A percentile compares a stretch with the other conserved stretches of the same genome.
Evolutionary conservation across 2,797 vertebrate species (phyloP).

Genomic region (Brachyalestes nurse): DNA sequence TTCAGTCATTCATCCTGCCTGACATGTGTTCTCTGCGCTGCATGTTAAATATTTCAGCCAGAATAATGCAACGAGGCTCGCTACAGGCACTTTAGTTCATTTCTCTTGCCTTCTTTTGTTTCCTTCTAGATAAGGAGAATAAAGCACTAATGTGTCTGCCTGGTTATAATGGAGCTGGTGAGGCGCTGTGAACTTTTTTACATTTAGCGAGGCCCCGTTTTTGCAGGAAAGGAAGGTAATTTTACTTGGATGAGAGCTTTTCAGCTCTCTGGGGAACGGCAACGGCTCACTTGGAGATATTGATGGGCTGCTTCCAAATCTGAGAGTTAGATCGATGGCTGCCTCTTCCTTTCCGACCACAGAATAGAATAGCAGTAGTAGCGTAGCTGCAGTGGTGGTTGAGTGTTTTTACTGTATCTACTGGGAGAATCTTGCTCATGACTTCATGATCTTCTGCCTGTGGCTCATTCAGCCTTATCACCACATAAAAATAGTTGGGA

Average conservation of each 20-base stretch:
- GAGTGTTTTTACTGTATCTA: neutral
- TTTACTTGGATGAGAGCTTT: neutral
- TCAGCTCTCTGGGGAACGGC: neutral
- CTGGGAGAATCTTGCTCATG: neutral
- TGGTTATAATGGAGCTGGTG: constrained; percentile 1
- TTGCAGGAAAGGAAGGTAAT: constrained; percentile 20
- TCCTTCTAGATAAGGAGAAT: neutral
- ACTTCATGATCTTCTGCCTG: neutral
- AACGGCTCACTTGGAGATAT: neutral
- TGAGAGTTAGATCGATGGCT: constrained; percentile 18
- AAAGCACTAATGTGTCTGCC: constrained; percentile 4
- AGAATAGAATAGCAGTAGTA: constrained; percentile 18
- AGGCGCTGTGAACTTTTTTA: constrained; percentile 4
- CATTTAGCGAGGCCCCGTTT: constrained; percentile 6
- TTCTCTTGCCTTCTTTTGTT: neutral
- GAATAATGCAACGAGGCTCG: neutral
- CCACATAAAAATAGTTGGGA: neutral
- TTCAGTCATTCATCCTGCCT: constrained; percentile 14
- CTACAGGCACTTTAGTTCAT: neutral
- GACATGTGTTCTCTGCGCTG: neutral
- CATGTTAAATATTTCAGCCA: constrained; percentile 12
- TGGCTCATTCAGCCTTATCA: neutral
- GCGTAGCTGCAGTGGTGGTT: neutral
- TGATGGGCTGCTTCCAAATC: constrained; percentile 10
- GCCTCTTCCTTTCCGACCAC: constrained; percentile 11